Base-by-base conservation (phyloP, 2,797 vertebrate genomes). In the Prunella strophiata region DNA sequence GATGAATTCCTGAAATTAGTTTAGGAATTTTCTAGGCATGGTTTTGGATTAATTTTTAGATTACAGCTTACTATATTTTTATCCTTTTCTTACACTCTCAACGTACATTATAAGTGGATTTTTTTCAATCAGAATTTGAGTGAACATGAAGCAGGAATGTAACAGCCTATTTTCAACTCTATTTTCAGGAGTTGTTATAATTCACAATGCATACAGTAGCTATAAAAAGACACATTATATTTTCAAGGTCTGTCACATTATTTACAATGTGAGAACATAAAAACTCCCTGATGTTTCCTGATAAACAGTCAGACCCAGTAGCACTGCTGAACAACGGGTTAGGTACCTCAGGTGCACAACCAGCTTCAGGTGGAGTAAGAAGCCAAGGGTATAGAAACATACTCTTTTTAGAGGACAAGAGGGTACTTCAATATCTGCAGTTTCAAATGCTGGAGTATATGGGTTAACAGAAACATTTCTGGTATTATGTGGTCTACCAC, bases 201-300 rank as follows among this genome's bases (percentile, higher is more conserved):
- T 97, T 96, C 88, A 93, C 94, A 91, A 85, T 91, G 93, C 81
- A 84, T 92, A 95, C 91, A 84, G 94, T 95, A 94, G 92, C 94
- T 97, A 95, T 97, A 96, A 97, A 97, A 97, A 96, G 88, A 89
- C 85, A 89, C 88, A 96, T 96, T 97, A 93, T 96, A 93, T 96
- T 97, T 97, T 97, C 96, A 97, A 97, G 96, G 97, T 97, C 96
- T 97, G 96, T 94, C 95, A 95, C 96, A 83, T 95, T 95, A 96
- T 96, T 97, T 97, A 96, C 93, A 88, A 88, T 91, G 71, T 91
- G 94, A 68, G 59, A 96, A 90, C 73, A 91, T 58, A 97, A 94
- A 94, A 91, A 40, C 63, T 81, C 83, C 89, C 80, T 93, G 94
- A 95, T 94, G 89, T 85, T 94, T 91, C 74, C 71, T 81, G 85